These are phyloP conservation scores for Amblyteles armatorius DNA, from an alignment of 2,888 invertebrate species.

Conservation along the genomic window DNA sequence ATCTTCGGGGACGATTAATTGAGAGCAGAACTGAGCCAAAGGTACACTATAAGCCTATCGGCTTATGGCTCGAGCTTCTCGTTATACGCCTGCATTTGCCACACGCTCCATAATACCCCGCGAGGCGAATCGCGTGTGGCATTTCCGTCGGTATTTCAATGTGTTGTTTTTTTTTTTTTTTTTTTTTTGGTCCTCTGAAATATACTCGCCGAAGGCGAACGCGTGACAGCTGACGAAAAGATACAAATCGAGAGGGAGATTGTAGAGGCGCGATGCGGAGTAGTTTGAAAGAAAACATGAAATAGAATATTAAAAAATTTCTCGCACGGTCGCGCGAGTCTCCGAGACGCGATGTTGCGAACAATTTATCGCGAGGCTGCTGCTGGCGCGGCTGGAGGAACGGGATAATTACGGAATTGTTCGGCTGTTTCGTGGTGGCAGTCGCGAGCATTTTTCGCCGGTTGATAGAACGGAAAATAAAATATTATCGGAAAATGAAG, in stretches of 20 bases:
- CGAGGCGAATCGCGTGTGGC: constrained; percentile 49
- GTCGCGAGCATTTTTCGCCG: constrained; percentile 17
- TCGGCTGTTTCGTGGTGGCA: background rate
- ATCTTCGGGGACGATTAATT: constrained; percentile 47
- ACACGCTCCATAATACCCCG: constrained; percentile 24
- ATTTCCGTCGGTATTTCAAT: constrained; percentile 57
- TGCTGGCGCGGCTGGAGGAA: background rate
- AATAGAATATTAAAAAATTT: background rate
- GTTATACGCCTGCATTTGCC: constrained; percentile 22
- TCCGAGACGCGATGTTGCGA: background rate
- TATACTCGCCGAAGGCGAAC: constrained; percentile 29
- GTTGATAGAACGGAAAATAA: background rate
- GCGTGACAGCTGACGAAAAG: constrained; percentile 53
- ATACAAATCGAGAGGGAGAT: constrained; percentile 46
- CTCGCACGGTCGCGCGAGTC: background rate
- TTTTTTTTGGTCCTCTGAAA: constrained; percentile 25
- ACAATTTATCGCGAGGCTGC: constrained; percentile 39
- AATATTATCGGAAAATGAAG: background rate
- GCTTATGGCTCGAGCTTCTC: constrained; percentile 17
- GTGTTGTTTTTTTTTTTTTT: background rate
- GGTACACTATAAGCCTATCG: constrained; percentile 38
- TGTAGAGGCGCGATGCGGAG: background rate
- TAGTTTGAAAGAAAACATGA: constrained; percentile 13
- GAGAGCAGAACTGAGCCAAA: constrained; percentile 26
- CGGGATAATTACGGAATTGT: constrained; percentile 14